These are phyloP conservation scores for Phrynocephalus vlangalii DNA, from an alignment of 2,797 vertebrate species.

Conservation along the genomic window DNA sequence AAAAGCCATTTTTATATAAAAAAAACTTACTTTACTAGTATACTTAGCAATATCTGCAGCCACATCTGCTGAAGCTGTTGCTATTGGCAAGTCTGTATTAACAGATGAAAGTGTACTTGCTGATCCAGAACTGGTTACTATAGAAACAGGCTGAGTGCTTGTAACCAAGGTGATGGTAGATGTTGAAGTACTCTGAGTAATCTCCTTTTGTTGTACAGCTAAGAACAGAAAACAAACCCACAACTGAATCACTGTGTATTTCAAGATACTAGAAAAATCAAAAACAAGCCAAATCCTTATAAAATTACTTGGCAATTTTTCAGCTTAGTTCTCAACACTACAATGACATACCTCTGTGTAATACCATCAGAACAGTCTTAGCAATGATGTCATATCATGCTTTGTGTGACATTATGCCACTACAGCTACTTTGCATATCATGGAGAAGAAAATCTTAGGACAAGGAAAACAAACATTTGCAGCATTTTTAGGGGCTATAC, in stretches of 20 bases:
- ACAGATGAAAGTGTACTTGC: conserved; percentile 79
- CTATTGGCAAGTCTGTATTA: conserved; percentile 88
- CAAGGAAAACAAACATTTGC: neutral
- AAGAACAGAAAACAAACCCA: conserved; percentile 56
- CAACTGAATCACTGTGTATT: conserved; percentile 23
- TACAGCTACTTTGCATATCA: neutral
- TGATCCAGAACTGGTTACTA: conserved; percentile 83
- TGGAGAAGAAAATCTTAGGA: neutral
- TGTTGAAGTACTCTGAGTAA: conserved; percentile 87
- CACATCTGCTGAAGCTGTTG: conserved; percentile 93
- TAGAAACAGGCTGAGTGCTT: conserved; percentile 86
- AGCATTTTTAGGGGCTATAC: neutral
- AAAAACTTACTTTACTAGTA: conserved; percentile 91
- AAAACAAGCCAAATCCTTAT: neutral
- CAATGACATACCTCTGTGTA: neutral
- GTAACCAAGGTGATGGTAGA: conserved; percentile 92
- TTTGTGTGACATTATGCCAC: neutral
- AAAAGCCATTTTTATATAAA: neutral
- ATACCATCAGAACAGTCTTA: neutral
- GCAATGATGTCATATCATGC: neutral
- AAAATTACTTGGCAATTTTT: conserved; percentile 7
- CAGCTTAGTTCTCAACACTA: neutral
- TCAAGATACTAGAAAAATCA: neutral
- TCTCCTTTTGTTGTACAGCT: conserved; percentile 93
- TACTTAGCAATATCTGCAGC: conserved; percentile 98